Evolutionary conservation across 2,888 invertebrate genomes (phyloP), one percentile per base, ranked within the genome.

Genomic region (Microplitis manilae): DNA sequence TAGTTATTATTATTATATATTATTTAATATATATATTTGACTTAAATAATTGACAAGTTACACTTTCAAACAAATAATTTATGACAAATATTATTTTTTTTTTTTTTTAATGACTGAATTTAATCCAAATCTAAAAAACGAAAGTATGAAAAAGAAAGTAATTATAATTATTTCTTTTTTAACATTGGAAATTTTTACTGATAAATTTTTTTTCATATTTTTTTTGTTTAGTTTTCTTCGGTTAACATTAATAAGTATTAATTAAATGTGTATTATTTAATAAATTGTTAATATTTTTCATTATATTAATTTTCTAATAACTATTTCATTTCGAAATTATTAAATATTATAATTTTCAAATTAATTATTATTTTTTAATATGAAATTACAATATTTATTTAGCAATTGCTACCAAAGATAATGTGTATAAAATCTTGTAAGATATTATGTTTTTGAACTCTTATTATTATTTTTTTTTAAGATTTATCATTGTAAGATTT

Each of bases 361-460:
- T 17, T 8, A 7, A 15, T 9, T 62, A 62, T 17, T 61, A 71
- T 17, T 40, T 71, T 71, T 61, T 8, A 71, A 38, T 62, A 4
- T 85, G 86, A 86, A 85, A 73, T 82, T 84, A 87, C 85, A 82
- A 87, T 88, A 88, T 89, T 89, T 89, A 88, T 88, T 88, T 88
- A 85, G 86, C 88, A 89, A 87, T 87, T 87, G 86, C 85, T 89
- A 90, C 90, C 90, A 90, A 90, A 90, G 90, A 90, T 86, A 81
- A 83, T 87, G 86, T 87, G 86, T 85, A 85, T 79, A 84, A 67
- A 68, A 79, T 80, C 72, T 30, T 81, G 82, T 83, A 83, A 81
- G 79, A 81, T 83, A 82, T 76, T 75, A 80, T 76, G 61, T 67
- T 78, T 78, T 67, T 77, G 6, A 78, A 65, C 13, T 41, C 40